phyloP scores from a whole-genome alignment of 2,113 vertebrate genomes.

The Myotis davidii region DNA sequence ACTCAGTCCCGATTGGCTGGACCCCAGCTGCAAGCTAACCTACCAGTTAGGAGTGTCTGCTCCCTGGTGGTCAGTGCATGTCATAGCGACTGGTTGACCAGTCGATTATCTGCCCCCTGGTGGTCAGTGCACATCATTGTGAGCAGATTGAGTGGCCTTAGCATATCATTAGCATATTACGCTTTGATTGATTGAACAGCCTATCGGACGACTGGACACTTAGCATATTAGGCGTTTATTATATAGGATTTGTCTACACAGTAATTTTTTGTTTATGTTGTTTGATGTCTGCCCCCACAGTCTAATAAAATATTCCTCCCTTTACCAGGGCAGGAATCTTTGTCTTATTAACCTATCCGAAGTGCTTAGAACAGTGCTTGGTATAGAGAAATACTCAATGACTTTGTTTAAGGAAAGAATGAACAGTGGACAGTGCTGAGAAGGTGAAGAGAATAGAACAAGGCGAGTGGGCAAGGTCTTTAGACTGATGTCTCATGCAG shows the following conservation, averaged over 20 bases:
- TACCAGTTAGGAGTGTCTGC: too few relatives aligned
- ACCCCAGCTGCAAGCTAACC: too few relatives aligned
- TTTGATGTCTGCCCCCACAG: not conserved
- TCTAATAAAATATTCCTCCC: not conserved
- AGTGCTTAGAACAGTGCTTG: not conserved
- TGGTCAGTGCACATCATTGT: too few relatives aligned
- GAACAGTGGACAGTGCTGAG: not conserved
- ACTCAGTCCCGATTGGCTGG: too few relatives aligned
- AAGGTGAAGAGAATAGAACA: not conserved
- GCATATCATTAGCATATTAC: too few relatives aligned
- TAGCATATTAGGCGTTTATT: too few relatives aligned
- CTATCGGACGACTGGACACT: too few relatives aligned
- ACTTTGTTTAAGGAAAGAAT: not conserved
- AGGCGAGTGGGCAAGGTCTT: not conserved
- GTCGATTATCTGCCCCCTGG: too few relatives aligned
- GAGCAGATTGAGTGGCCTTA: too few relatives aligned
- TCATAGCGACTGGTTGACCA: too few relatives aligned
- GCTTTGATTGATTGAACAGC: too few relatives aligned
- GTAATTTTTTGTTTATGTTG: not conserved
- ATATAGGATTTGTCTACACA: not conserved
- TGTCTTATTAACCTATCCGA: not conserved
- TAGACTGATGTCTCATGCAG: not conserved
- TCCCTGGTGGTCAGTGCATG: too few relatives aligned
- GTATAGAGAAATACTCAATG: not conserved
- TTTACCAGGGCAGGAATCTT: not conserved